Base-by-base conservation (phyloP, 1,140 invertebrate genomes). In the Diprion similis region DNA sequence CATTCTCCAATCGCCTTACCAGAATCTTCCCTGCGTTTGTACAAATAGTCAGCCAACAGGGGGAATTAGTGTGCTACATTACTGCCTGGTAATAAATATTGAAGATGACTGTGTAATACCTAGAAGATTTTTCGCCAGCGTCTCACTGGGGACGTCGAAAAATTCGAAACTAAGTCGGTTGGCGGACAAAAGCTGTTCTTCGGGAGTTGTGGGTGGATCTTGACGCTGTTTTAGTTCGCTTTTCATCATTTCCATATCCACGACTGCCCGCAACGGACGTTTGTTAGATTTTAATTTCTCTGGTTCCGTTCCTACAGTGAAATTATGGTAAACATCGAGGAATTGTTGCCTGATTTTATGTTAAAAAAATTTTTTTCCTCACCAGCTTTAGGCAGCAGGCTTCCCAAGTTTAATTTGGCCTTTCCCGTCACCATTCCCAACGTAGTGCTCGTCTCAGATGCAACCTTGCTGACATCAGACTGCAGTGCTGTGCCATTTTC, bases 71-170 rank as follows among this genome's bases (percentile, higher is more conserved):
- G 6, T 37, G 24, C 24, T 37, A 37, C 1, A 37, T 37, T 37
- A 68, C 74, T 77, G 76, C 37, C 90, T 78, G 6, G 91, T 90
- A 10, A 93, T 0, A 17, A 59, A 8, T 59, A 59, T 59, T 59
- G 73, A 18, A 87, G 77, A 9, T 59, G 4, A 17, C 0, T 59
- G 4, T 59, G 11, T 59, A 79, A 90, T 90, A 76, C 92, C 92
- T n/a, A 95, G 84, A 13, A 94, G 81, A 77, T 84, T 86, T 75
- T 89, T 88, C 10, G 92, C 93, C 75, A 94, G 78, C 18, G 87
- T 82, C 78, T 86, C 79, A 77, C 89, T 89, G 1, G 84, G 78
- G 15, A 76, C 72, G 79, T 90, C 76, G 75, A 83, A 90, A 79
- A 90, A 90, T 51, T 81, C 78, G 51, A 78, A 83, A n/a, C 74